Conservation (phyloP, 2,888 invertebrate species). For the Eupithecia centaureata region DNA sequence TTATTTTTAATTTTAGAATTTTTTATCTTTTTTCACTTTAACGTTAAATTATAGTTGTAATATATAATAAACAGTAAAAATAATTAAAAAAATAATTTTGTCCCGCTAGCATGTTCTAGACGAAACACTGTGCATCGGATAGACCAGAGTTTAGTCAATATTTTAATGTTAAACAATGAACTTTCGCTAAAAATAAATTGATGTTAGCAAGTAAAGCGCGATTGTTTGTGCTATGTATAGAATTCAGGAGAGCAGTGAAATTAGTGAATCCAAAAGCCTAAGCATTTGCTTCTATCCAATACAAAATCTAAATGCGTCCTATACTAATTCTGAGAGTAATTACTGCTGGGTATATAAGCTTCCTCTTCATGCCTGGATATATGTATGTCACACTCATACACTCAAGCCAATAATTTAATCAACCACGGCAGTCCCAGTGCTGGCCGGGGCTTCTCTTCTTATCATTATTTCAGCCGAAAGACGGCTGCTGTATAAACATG, state of each 20-base stretch:
- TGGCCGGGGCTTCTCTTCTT: background rate
- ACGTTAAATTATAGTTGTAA: no score
- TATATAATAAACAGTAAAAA: no score
- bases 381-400: background rate
- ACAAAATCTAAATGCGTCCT: background rate
- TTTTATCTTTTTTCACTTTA: no score
- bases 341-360: background rate
- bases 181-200: background rate
- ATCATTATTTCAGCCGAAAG: background rate
- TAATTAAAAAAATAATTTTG: no score
- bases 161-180: background rate
- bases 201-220: background rate
- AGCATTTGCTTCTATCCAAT: background rate
- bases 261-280: background rate
- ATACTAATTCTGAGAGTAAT: background rate
- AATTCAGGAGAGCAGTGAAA: background rate
- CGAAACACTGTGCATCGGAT: no score
- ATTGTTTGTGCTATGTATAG: background rate
- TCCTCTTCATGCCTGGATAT: background rate
- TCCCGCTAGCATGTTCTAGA: no score
- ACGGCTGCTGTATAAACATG: background rate
- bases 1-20: no score
- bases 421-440: background rate
- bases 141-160: background rate
- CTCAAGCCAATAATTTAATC: background rate